Percentiles rank a stretch among this genome's conserved stretches.
phyloP scores from a whole-genome alignment of 2,888 invertebrate genomes.

The Polyploca ridens region DNA sequence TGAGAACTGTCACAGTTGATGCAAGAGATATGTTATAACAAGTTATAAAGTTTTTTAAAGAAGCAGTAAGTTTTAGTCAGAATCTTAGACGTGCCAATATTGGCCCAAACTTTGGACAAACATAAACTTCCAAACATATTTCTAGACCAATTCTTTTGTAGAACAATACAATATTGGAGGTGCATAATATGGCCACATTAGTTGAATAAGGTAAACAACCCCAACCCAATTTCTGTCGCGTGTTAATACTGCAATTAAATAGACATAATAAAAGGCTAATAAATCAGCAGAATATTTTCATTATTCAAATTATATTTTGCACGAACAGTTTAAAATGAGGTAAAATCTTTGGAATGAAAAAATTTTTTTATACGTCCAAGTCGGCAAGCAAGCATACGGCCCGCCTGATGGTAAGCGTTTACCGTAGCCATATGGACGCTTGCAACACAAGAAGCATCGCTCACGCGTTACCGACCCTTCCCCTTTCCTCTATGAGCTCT shows the following conservation, averaged over 20 bases:
- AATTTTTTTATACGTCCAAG: no score
- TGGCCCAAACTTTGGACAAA: no score
- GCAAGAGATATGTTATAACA: background rate
- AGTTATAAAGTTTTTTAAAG: background rate
- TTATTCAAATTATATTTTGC: background rate
- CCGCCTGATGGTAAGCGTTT: no score
- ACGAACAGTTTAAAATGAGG: background rate
- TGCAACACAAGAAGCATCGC: no score
- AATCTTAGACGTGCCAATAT: background rate
- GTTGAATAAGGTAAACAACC: background rate
- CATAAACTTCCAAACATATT: no score
- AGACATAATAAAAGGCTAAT: background rate
- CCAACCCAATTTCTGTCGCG: background rate
- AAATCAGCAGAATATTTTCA: slow-evolving; percentile 1
- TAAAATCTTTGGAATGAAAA: background rate
- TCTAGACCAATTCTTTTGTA: no score
- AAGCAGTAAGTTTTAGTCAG: background rate
- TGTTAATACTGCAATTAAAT: background rate
- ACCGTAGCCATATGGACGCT: no score
- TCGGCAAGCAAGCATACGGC: no score
- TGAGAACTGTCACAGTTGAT: background rate
- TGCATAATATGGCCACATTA: background rate
- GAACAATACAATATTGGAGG: no score
- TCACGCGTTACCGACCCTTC: no score
- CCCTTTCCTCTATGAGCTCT: no score